Evolutionary conservation across 1,140 invertebrate species (phyloP).

Genomic region (Acromyrmex heyeri): DNA sequence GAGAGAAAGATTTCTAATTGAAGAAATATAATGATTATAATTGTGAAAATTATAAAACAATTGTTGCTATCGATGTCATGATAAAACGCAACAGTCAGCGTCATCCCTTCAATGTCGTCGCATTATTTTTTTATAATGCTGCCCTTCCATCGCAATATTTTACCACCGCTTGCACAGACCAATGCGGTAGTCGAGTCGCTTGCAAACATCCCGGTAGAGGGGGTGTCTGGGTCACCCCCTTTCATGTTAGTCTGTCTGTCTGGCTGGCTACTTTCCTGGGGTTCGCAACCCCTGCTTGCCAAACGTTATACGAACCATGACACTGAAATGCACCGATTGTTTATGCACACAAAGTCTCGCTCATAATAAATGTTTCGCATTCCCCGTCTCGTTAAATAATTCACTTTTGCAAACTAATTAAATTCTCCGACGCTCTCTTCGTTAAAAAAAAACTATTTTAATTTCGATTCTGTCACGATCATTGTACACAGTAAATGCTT

Average conservation of each 20-base stretch:
- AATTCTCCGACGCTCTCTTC: neutral
- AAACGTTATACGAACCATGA: slow-evolving; percentile 61
- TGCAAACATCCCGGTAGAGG: slow-evolving; percentile 78
- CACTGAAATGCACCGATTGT: slow-evolving; percentile 73
- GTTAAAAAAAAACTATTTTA: neutral
- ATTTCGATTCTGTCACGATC: neutral
- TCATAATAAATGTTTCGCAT: slow-evolving; percentile 41
- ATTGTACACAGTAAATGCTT: neutral
- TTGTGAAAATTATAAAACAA: slow-evolving; percentile 26
- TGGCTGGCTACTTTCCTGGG: slow-evolving; percentile 80
- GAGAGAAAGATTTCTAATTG: neutral
- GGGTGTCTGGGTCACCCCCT: slow-evolving; percentile 86
- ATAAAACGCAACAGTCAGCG: slow-evolving; percentile 19
- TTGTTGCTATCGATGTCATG: slow-evolving; percentile 18
- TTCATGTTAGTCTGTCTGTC: slow-evolving; percentile 81
- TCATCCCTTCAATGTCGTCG: slow-evolving; percentile 49
- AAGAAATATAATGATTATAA: neutral
- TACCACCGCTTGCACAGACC: slow-evolving; percentile 62
- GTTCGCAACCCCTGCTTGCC: slow-evolving; percentile 80
- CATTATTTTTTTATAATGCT: slow-evolving; percentile 67
- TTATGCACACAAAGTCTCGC: slow-evolving; percentile 59
- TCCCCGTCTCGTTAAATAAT: slow-evolving; percentile 28
- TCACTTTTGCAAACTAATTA: slow-evolving; percentile 20
- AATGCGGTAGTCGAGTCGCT: slow-evolving; percentile 73
- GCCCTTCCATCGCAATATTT: slow-evolving; percentile 49